A percentile compares a stretch with the other conserved stretches of the same genome.
Conservation (phyloP, 2,797 vertebrate species). For the Ptychobarbus kaznakovi region DNA sequence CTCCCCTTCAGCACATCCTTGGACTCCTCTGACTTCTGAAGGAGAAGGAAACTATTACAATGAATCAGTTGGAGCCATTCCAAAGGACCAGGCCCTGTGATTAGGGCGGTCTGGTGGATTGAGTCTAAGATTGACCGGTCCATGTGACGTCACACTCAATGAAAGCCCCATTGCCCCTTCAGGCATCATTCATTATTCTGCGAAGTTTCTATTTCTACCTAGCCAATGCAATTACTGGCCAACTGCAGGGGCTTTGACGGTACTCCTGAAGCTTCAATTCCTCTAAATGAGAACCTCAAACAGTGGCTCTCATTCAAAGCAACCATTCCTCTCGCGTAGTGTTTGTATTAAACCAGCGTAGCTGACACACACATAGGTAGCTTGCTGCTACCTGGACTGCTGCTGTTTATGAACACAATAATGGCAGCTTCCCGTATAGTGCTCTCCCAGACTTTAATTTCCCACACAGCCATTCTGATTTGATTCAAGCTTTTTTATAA, state of each 20-base stretch:
- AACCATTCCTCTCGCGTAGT: constrained; percentile 20
- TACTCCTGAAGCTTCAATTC: constrained; percentile 49
- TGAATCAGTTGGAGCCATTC: constrained; percentile 29
- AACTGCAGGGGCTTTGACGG: constrained; percentile 39
- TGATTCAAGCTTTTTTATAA: constrained; percentile 29
- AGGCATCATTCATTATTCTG: constrained; percentile 74
- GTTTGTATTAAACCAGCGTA: constrained; percentile 44
- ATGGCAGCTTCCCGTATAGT: constrained; percentile 37
- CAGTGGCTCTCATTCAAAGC: constrained; percentile 49
- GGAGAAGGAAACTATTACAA: constrained; percentile 27
- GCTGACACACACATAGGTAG: constrained; percentile 39
- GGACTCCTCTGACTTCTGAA: constrained; percentile 49
- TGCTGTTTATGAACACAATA: constrained; percentile 52
- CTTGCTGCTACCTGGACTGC: constrained; percentile 38
- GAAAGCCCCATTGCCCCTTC: constrained; percentile 60
- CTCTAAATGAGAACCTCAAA: constrained; percentile 50
- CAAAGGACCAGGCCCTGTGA: constrained; percentile 42
- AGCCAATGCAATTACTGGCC: constrained; percentile 60
- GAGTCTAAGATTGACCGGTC: constrained; percentile 46
- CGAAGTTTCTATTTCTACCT: constrained; percentile 69
- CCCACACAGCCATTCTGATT: constrained; percentile 37
- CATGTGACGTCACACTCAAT: constrained; percentile 57
- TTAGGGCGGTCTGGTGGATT: constrained; percentile 59
- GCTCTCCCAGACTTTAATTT: constrained; percentile 35
- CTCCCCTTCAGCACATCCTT: constrained; percentile 38